phyloP scores from a whole-genome alignment of 2,797 vertebrate species.

The Lagodon rhomboides region DNA sequence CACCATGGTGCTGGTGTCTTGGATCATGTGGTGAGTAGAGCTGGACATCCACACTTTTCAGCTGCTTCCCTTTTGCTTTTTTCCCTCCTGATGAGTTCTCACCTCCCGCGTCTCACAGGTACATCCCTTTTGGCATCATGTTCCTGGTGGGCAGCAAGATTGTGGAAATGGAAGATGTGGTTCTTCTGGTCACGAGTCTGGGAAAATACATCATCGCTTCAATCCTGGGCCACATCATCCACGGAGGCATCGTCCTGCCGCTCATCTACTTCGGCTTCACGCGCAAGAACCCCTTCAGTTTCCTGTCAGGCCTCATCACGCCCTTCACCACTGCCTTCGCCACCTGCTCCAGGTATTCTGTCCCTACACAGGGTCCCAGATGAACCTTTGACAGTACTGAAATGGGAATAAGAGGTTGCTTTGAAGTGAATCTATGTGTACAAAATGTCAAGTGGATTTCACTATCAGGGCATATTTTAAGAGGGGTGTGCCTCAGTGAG shows the following conservation, averaged over 20 bases:
- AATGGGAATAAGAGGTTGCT: not conserved
- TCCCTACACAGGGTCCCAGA: not conserved
- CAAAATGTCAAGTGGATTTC: not conserved
- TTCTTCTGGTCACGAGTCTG: slow-evolving; percentile 93
- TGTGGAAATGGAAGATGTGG: slow-evolving; percentile 96
- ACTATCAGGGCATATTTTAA: not conserved
- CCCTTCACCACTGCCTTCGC: slow-evolving; percentile 97
- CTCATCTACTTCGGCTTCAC: slow-evolving; percentile 96
- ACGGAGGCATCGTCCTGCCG: slow-evolving; percentile 93
- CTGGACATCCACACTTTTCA: not conserved
- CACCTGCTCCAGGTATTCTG: slow-evolving; percentile 90
- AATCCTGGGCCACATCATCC: slow-evolving; percentile 95
- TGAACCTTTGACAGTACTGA: not conserved
- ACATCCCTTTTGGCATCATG: slow-evolving; percentile 96
- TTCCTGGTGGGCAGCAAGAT: slow-evolving; percentile 99
- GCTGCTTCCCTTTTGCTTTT: not conserved
- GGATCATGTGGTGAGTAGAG: slow-evolving; percentile 98
- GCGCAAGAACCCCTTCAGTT: slow-evolving; percentile 93
- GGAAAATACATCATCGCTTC: slow-evolving; percentile 98
- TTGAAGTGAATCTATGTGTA: not conserved
- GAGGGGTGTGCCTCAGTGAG: not conserved
- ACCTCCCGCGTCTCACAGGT: slow-evolving; percentile 85
- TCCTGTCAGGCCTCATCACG: slow-evolving; percentile 95
- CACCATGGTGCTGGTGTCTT: slow-evolving; percentile 98
- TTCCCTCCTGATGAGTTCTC: not conserved